phyloP scores from a whole-genome alignment of 2,888 invertebrate genomes.

The Morpho deidamia region DNA sequence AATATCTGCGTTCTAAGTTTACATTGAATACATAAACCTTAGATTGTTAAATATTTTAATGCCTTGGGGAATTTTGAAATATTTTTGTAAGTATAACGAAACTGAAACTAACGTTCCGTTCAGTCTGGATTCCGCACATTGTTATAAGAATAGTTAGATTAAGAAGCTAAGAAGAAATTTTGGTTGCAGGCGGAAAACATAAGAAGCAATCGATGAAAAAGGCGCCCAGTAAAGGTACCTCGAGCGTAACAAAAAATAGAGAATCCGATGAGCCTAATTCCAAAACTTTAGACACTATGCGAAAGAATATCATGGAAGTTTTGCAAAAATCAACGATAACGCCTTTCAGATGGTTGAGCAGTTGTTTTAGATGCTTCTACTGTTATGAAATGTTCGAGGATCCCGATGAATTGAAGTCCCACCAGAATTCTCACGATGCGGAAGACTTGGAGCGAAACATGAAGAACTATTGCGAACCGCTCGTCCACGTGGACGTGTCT shows the following conservation, averaged over 20 bases:
- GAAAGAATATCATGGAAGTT: slow-evolving; percentile 35
- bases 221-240: not conserved
- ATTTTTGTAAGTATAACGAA: no score
- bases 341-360: slow-evolving; percentile 41
- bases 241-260: not conserved
- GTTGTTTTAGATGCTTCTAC: slow-evolving; percentile 40
- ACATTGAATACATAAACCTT: no score
- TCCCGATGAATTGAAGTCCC: slow-evolving; percentile 33
- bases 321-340: slow-evolving; percentile 36
- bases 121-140: no score
- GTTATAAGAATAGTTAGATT: not conserved
- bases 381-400: slow-evolving; percentile 38
- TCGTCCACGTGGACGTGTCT: slow-evolving; percentile 39
- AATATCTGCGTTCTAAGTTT: no score
- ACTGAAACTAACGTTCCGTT: no score
- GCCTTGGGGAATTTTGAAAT: no score
- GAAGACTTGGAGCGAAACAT: slow-evolving; percentile 31
- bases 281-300: slow-evolving; percentile 29
- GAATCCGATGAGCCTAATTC: slow-evolving; percentile 9
- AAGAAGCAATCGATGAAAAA: slow-evolving; percentile 8
- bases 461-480: slow-evolving; percentile 27
- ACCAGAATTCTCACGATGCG: slow-evolving; percentile 25
- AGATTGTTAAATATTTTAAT: no score
- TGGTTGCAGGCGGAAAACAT: slow-evolving; percentile 27
- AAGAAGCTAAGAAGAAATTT: slow-evolving; percentile 26